Percentiles rank a stretch among this genome's conserved stretches.
Evolutionary conservation across 2,113 vertebrate genomes (phyloP).

Genomic region (Xiphophorus maculatus): DNA sequence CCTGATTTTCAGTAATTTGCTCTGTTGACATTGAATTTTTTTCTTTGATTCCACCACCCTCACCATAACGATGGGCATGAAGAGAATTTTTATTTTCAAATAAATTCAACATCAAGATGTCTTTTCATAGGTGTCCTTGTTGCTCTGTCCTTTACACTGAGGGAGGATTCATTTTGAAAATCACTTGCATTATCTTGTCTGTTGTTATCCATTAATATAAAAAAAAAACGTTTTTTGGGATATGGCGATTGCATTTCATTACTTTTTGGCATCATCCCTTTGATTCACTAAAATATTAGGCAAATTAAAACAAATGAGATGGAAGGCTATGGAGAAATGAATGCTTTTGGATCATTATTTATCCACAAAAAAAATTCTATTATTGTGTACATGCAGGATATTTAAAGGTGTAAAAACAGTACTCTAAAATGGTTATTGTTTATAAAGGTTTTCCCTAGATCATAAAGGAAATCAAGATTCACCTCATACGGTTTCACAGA

Average conservation of each 20-base stretch:
- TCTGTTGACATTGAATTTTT: not conserved
- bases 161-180: not conserved
- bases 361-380: not conserved
- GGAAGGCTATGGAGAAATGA: not conserved
- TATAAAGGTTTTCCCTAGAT: not conserved
- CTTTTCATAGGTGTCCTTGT: not conserved
- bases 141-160: not conserved
- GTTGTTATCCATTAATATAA: not conserved
- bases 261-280: not conserved
- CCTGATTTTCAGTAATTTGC: not conserved
- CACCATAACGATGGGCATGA: not conserved
- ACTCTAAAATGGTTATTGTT: not conserved
- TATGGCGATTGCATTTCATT: not conserved
- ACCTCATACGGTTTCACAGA: not conserved
- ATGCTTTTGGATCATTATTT: not conserved
- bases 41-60: not conserved
- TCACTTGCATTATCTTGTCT: not conserved
- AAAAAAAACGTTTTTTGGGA: not conserved
- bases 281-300: not conserved
- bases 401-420: not conserved
- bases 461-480: not conserved
- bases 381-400: not conserved
- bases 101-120: too few relatives aligned
- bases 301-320: not conserved
- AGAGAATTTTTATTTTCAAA: not conserved